phyloP scores from a whole-genome alignment of 2,113 vertebrate species.

The Grus americana region DNA sequence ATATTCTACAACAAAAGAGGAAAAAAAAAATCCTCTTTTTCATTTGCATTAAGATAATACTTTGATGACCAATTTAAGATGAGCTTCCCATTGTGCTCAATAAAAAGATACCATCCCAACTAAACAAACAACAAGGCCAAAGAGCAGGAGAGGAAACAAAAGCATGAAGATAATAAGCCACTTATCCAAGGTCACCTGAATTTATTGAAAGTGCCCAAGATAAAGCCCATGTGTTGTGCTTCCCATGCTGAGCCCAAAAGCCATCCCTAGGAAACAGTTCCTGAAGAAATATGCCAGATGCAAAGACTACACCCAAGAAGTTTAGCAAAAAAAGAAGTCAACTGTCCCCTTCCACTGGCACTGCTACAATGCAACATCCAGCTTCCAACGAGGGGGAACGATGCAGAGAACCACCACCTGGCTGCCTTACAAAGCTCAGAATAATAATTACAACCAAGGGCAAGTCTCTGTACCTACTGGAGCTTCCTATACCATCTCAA shows the following conservation, averaged over 20 bases:
- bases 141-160: neutral
- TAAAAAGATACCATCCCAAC: neutral
- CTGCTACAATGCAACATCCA: neutral
- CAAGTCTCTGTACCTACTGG: neutral
- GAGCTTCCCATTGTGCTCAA: neutral
- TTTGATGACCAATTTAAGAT: neutral
- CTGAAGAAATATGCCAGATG: neutral
- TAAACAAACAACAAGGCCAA: neutral
- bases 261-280: neutral
- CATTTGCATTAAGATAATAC: neutral
- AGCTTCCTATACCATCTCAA: neutral
- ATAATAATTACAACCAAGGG: neutral
- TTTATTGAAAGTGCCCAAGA: neutral
- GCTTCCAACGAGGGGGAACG: neutral
- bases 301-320: neutral
- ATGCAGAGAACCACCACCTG: neutral
- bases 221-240: neutral
- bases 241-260: neutral
- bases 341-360: neutral
- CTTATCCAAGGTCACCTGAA: neutral
- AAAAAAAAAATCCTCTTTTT: neutral
- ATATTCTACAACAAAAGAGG: neutral
- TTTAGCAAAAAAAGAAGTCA: neutral
- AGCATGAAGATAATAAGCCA: neutral
- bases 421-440: neutral